A percentile compares a stretch with the other conserved stretches of the same genome.
Evolutionary conservation across 2,888 invertebrate species (phyloP).

Genomic region (Chrysolina oricalcia): DNA sequence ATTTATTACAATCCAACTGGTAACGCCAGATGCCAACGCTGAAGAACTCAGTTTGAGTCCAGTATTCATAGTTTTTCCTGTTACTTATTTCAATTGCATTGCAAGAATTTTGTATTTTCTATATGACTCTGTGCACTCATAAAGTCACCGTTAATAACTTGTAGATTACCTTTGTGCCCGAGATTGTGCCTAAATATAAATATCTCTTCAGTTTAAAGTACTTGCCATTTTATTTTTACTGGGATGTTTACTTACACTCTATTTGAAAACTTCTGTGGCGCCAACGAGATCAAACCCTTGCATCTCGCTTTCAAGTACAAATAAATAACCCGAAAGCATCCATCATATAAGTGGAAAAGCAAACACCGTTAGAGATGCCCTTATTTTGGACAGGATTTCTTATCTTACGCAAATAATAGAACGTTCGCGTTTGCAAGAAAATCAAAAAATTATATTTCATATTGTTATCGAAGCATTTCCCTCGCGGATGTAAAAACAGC

Average conservation of each 20-base stretch:
- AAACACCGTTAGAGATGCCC: constrained; percentile 43
- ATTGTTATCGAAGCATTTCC: too few relatives aligned
- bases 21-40: too few relatives aligned
- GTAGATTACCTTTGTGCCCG: too few relatives aligned
- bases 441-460: not conserved
- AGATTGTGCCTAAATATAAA: not conserved
- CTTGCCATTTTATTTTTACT: not conserved
- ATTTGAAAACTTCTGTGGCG: not conserved
- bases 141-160: too few relatives aligned
- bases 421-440: not conserved
- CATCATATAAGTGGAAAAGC: constrained; percentile 47
- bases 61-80: too few relatives aligned
- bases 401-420: not conserved
- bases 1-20: too few relatives aligned
- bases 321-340: constrained; percentile 39
- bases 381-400: constrained; percentile 28
- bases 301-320: constrained; percentile 33
- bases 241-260: not conserved
- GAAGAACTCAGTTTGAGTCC: too few relatives aligned
- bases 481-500: too few relatives aligned
- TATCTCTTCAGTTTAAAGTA: not conserved
- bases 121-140: too few relatives aligned
- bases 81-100: too few relatives aligned
- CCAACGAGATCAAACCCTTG: not conserved
- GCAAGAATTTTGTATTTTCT: too few relatives aligned